A percentile compares a stretch with the other conserved stretches of the same genome.
These are phyloP conservation scores for Cetoscarus ocellatus DNA, from an alignment of 2,797 vertebrate genomes.

Conservation along the genomic window DNA sequence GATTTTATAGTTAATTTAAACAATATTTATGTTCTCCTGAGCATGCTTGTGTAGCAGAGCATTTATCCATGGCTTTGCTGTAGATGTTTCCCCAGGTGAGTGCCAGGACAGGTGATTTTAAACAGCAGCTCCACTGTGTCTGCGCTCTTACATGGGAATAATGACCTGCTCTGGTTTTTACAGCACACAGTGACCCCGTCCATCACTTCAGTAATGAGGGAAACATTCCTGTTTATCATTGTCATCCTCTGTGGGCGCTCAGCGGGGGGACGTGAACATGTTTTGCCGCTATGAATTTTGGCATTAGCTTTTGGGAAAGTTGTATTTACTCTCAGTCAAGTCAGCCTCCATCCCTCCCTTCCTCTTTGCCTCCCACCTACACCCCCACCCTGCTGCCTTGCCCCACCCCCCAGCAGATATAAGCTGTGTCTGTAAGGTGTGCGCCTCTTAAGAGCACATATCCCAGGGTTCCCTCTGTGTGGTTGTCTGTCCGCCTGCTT, in stretches of 20 bases:
- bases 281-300: constrained; percentile 55
- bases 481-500: constrained; percentile 57
- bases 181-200: constrained; percentile 11
- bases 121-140: constrained; percentile 29
- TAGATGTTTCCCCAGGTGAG: constrained; percentile 33
- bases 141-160: constrained; percentile 22
- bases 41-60: background rate
- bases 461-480: constrained; percentile 73
- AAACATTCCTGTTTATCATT: constrained; percentile 51
- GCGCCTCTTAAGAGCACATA: constrained; percentile 87
- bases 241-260: constrained; percentile 23
- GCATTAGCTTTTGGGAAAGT: constrained; percentile 36
- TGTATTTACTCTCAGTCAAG: constrained; percentile 42
- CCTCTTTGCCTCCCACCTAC: constrained; percentile 50
- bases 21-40: background rate
- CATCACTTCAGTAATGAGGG: constrained; percentile 42
- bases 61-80: background rate
- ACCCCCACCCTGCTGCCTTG: constrained; percentile 55
- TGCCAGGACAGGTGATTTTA: constrained; percentile 37
- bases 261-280: constrained; percentile 31
- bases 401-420: constrained; percentile 97
- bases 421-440: constrained; percentile 90
- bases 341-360: constrained; percentile 40
- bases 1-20: background rate
- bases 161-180: constrained; percentile 24